Conservation (phyloP, 2,113 vertebrate species). For the Pao palembangensis region DNA sequence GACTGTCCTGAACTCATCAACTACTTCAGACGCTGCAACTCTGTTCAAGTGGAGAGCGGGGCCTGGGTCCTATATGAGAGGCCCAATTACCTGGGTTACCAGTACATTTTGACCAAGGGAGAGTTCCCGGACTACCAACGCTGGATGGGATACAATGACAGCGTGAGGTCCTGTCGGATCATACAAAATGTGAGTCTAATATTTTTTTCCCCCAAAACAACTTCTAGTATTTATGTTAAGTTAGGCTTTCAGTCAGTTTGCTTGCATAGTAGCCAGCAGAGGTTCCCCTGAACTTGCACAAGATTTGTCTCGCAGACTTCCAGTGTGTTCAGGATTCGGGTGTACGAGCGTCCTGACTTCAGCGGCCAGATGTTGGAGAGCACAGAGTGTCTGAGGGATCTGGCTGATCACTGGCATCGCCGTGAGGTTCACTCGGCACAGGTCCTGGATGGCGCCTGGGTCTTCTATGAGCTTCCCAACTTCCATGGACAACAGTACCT, state of each 20-base stretch:
- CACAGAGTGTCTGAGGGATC: conserved; percentile 33
- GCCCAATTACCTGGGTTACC: conserved; percentile 49
- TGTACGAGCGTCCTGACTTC: conserved; percentile 49
- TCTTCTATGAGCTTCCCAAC: conserved; percentile 57
- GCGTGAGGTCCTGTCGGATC: conserved; percentile 35
- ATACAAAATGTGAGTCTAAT: conserved; percentile 29
- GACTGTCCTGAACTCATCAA: conserved; percentile 55
- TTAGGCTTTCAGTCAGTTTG: no score
- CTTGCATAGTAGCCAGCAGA: background rate
- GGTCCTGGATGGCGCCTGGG: conserved; percentile 56
- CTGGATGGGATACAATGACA: conserved; percentile 54
- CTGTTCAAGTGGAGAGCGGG: conserved; percentile 53
- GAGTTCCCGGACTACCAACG: conserved; percentile 55
- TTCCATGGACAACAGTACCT: conserved; percentile 51
- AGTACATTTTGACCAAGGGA: conserved; percentile 51
- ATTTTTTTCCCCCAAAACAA: background rate
- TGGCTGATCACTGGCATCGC: conserved; percentile 26
- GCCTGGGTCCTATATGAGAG: conserved; percentile 63
- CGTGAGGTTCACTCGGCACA: conserved; percentile 51
- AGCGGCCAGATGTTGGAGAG: conserved; percentile 47
- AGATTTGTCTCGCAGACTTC: conserved; percentile 20
- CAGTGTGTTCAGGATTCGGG: conserved; percentile 19
- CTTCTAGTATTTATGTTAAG: no score
- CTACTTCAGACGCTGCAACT: conserved; percentile 57
- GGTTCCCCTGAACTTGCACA: background rate